Percentiles rank a stretch among this genome's conserved stretches.
Conservation (phyloP, 2,797 vertebrate species). For the Rhinella marina region DNA sequence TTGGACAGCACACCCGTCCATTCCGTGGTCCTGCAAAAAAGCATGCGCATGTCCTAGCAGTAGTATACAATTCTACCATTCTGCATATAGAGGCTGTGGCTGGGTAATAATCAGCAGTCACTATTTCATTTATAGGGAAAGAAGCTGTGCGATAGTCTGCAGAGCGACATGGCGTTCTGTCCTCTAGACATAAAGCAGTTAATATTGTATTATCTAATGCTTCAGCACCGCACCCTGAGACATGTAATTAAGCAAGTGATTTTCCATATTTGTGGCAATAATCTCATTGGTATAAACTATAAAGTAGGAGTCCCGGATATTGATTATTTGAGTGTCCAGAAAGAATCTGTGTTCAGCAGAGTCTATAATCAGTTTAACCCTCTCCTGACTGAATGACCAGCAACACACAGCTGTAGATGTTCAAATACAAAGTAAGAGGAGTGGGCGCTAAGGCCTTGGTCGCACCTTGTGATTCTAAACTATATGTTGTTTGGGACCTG, state of each 20-base stretch:
- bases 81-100: too few species aligned
- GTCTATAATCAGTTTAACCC: not conserved
- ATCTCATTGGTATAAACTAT: conserved; percentile 43
- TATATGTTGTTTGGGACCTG: too few species aligned
- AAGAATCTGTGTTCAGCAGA: conserved; percentile 5
- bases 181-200: not conserved
- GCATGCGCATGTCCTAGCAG: too few species aligned
- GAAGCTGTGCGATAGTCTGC: not conserved
- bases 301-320: not conserved
- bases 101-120: not conserved
- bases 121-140: not conserved
- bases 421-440: not conserved
- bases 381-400: not conserved
- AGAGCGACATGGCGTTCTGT: not conserved
- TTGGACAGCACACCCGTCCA: too few species aligned
- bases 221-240: not conserved
- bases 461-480: too few species aligned
- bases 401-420: not conserved
- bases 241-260: conserved; percentile 20
- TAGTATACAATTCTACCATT: too few species aligned
- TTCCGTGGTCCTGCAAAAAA: too few species aligned
- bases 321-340: conserved; percentile 3
- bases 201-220: not conserved
- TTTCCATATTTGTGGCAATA: conserved; percentile 26
- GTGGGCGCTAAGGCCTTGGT: too few species aligned